These are phyloP conservation scores for Copidosoma floridanum DNA, from an alignment of 1,140 invertebrate genomes.

Conservation along the genomic window DNA sequence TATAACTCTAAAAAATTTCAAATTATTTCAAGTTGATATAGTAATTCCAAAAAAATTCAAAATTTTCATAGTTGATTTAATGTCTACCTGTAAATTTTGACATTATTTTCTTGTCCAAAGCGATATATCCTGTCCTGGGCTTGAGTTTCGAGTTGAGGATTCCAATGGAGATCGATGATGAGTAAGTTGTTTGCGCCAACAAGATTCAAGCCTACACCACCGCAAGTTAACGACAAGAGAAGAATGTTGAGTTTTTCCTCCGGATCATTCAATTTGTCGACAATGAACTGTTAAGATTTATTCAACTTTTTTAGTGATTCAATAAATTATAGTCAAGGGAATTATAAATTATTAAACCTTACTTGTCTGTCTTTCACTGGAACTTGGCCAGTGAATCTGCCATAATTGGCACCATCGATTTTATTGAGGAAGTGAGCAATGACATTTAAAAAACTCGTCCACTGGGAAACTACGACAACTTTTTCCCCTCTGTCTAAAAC, in stretches of 20 bases:
- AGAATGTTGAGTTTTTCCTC: slow-evolving; percentile 60
- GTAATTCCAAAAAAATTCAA: slow-evolving; percentile 4
- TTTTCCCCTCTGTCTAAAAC: slow-evolving; percentile 64
- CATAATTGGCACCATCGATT: slow-evolving; percentile 53
- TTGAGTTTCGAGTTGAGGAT: slow-evolving; percentile 88
- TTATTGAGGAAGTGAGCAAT: too few species aligned
- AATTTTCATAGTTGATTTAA: slow-evolving; percentile 11
- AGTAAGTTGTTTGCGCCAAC: slow-evolving; percentile 87
- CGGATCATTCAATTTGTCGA: slow-evolving; percentile 71
- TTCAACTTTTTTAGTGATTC: too few species aligned
- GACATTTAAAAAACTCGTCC: slow-evolving; percentile 74
- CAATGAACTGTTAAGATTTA: slow-evolving; percentile 60
- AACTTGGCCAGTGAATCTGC: slow-evolving; percentile 67
- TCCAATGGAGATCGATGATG: slow-evolving; percentile 89
- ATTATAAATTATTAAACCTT: slow-evolving; percentile 61
- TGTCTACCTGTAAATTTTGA: slow-evolving; percentile 81
- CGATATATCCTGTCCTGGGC: slow-evolving; percentile 89
- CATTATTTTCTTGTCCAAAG: slow-evolving; percentile 81
- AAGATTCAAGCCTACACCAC: slow-evolving; percentile 87
- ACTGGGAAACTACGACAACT: slow-evolving; percentile 85
- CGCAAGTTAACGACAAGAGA: slow-evolving; percentile 80
- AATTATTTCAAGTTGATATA: not conserved
- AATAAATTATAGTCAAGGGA: not conserved
- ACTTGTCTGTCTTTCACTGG: slow-evolving; percentile 64
- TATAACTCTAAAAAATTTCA: slow-evolving; percentile 43